These are phyloP conservation scores for Spermophilus dauricus DNA, from an alignment of 2,113 vertebrate genomes.

Conservation along the genomic window DNA sequence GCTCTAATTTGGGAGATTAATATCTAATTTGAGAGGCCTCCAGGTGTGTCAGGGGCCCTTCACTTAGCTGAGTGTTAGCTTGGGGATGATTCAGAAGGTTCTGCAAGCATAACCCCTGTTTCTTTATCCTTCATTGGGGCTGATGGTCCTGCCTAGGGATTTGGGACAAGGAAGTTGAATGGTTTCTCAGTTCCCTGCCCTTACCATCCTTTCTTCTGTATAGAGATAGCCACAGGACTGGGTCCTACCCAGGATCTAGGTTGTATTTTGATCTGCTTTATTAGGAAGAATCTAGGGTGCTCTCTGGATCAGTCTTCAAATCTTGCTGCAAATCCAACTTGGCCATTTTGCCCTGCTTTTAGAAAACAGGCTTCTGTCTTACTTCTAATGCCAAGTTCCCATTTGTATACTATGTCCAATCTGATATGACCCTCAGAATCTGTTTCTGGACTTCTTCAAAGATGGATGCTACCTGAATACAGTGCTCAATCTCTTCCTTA, in stretches of 20 bases:
- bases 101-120: background rate
- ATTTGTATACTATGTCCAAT: background rate
- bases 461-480: background rate
- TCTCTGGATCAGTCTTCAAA: background rate
- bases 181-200: background rate
- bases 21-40: background rate
- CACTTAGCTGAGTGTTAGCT: background rate
- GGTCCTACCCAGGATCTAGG: background rate
- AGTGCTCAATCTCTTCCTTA: background rate
- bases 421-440: background rate
- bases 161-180: background rate
- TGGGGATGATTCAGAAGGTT: background rate
- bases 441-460: background rate
- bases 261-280: background rate
- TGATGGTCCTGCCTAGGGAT: background rate
- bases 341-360: conserved; percentile 7
- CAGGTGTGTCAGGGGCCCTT: background rate
- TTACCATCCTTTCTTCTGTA: background rate
- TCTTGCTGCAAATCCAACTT: background rate
- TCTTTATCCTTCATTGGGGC: background rate
- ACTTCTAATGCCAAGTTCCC: background rate
- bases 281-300: background rate
- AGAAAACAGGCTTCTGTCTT: background rate
- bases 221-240: background rate
- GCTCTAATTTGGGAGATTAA: background rate